Base-by-base conservation (phyloP, 2,113 vertebrate genomes). In the Bagarius yarrelli region DNA sequence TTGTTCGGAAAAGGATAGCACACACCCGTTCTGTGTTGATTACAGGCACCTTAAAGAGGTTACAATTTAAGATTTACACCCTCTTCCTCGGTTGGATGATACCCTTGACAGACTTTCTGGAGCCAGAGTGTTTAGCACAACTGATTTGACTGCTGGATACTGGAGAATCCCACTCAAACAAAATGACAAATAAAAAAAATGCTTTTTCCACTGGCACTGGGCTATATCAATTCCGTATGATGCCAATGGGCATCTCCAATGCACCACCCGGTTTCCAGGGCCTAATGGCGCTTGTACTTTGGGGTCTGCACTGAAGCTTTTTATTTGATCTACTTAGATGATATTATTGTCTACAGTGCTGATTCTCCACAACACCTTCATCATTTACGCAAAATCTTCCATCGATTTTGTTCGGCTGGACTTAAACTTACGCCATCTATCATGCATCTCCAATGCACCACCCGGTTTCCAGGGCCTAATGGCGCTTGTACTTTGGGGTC, bases 171-270 rank as follows among this genome's bases (percentile, higher is more conserved):
- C 44, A 52, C 55, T 85, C n/a, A 57, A 73, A 8, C 52, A 44
- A 1, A 11, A 15, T 9, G 80, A 82, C 63, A 82, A 75, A 60
- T n/a, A 61, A 75, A 32, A 85, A 82, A 47, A 82, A 36, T 2
- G 40, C 70, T 36, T 78, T 85, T 21, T 73, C 75, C 13, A 85
- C 80, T 11, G 60, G 80, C 40, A 23, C 61, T 9, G 66, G 81
- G 1, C 18, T 80, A 15, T 83, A 44, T 59, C 81, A 83, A 8
- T 80, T 85, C 52, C 8, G 52, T 18, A 81, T 76, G 32, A 82
- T 85, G 77, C 61, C 84, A 27, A 60, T 85, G 80, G 76, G 76
- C 13, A 61, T 85, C 18, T 74, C 44, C 2, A 82, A 79, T 61
- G 75, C 80, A 3, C 67, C 50, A 1, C 70, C 80, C 6, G 80